phyloP scores from a whole-genome alignment of 2,113 vertebrate genomes.

The Perca fluviatilis region DNA sequence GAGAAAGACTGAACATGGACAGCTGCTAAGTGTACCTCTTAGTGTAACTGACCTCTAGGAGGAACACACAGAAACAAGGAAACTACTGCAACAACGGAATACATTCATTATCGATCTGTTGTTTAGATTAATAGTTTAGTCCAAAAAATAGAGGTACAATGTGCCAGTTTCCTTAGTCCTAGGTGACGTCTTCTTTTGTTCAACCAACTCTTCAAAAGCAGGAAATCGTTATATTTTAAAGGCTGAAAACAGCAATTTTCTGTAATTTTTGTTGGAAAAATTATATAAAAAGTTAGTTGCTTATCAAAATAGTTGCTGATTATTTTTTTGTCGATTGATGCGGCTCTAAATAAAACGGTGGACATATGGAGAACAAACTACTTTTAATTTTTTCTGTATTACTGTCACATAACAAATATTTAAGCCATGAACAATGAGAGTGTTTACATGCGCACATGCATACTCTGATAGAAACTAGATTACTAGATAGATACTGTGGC shows the following conservation, averaged over 20 bases:
- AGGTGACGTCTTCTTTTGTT: background rate
- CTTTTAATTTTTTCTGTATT: too few relatives aligned
- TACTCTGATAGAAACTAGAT: background rate
- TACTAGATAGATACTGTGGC: too few relatives aligned
- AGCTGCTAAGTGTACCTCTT: background rate
- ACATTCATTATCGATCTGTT: background rate
- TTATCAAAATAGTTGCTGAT: background rate
- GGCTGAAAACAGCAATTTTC: background rate
- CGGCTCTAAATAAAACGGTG: background rate
- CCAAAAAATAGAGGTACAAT: background rate
- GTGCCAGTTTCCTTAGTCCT: background rate
- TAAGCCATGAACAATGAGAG: too few relatives aligned
- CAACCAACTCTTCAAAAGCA: background rate
- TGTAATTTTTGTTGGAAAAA: background rate
- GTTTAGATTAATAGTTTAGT: background rate
- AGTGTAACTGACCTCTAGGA: background rate
- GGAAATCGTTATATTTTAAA: background rate
- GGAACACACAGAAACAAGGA: background rate
- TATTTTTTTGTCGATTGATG: background rate
- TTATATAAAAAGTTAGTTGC: background rate
- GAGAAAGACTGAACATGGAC: slow-evolving; percentile 16
- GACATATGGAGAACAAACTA: background rate
- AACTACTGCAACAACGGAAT: background rate
- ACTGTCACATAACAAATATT: background rate
- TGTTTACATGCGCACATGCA: too few relatives aligned